Conservation (phyloP, 2,797 vertebrate species). For the Hydrocynus forskahlii region DNA sequence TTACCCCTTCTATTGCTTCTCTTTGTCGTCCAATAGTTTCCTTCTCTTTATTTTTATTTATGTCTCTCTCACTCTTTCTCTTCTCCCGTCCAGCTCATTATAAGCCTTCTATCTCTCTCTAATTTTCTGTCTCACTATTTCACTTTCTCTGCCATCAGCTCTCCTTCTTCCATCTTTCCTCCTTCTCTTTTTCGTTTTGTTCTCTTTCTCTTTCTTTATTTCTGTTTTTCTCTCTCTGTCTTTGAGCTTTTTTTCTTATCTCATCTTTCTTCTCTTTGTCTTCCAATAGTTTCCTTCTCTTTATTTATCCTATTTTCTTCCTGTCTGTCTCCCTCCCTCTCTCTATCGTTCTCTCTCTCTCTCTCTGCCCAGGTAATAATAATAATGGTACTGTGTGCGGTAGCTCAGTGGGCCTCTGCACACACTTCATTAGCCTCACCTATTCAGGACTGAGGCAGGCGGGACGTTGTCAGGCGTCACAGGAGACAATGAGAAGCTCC, state of each 20-base stretch:
- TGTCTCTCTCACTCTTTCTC: background rate
- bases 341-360: too few species aligned
- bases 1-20: background rate
- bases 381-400: conserved; percentile 54
- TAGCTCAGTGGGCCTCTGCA: conserved; percentile 24
- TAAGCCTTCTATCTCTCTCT: background rate
- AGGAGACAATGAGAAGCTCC: conserved; percentile 55
- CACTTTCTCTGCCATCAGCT: background rate
- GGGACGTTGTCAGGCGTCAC: conserved; percentile 8
- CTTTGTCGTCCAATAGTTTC: background rate
- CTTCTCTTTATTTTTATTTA: background rate
- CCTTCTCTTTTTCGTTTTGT: background rate
- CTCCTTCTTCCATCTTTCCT: background rate
- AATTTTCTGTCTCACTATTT: background rate
- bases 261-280: background rate
- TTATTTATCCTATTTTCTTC: conserved; percentile 10
- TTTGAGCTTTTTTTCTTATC: too few species aligned
- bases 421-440: conserved; percentile 67
- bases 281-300: background rate
- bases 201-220: background rate
- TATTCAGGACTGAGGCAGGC: conserved; percentile 65
- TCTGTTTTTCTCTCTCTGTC: too few species aligned
- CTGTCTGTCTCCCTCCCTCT: conserved; percentile 20
- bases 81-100: background rate
- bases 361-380: conserved; percentile 59